Evolutionary conservation across 2,113 vertebrate species (phyloP), one percentile per base, ranked within the genome.

Genomic region (Amphilophus citrinellus): DNA sequence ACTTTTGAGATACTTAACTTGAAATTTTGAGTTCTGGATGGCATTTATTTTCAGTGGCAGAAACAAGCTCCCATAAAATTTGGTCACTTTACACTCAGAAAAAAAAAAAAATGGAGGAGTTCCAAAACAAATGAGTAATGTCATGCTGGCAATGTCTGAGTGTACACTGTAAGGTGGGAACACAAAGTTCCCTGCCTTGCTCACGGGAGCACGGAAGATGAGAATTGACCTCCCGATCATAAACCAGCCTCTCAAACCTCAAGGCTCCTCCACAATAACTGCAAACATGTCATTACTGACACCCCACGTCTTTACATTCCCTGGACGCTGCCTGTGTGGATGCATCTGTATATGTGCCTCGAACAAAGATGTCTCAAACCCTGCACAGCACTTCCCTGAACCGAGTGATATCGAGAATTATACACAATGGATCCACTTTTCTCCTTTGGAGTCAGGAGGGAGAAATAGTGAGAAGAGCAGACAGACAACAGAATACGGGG

Each of bases 341-440:
- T 82, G 30, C 44, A 62, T 71, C 39, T 65, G 84, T 60, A n/a
- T 58, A 56, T 60, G 32, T 39, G 77, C 73, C 11, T 78, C 17
- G 32, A 59, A 78, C 39, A 15, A 32, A 32, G 61, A 68, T 68
- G 56, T 82, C 76, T 77, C 50, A 15, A 37, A 44, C 62, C 58
- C 73, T 75, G 47, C 83, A 60, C 27, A 44, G 80, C 66, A 60
- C 66, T 83, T 77, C 71, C 65, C 80, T 44, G n/a, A 71, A 62
- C 71, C 10, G 30, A 81, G 68, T 61, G 76, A 87, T 87, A 86
- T 85, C 84, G 68, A 85, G 37, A 88, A 88, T 88, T 81, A 81
- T 42, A 81, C 79, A 88, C 77, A 87, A 84, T 84, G 77, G 85
- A 53, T 80, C 68, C 79, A 82, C 79, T 80, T 88, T 88, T 77